Conservation (phyloP, 2,888 invertebrate species). For the Junonia oenone region DNA sequence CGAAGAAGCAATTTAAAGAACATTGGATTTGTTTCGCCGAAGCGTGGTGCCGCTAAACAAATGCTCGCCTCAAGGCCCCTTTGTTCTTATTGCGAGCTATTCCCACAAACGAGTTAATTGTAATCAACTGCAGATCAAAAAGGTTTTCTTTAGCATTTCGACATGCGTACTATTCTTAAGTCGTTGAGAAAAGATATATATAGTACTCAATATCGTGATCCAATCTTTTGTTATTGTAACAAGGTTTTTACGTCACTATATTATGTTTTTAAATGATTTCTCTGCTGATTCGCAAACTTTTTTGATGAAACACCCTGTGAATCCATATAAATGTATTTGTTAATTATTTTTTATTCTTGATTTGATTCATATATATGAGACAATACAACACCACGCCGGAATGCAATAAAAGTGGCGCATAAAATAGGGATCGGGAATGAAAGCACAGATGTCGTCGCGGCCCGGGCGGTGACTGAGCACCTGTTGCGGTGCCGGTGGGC, state of each 20-base stretch:
- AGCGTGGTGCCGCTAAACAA: constrained; percentile 48
- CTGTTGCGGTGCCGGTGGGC: constrained; percentile 43
- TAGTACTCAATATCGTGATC: constrained; percentile 31
- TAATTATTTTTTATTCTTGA: neutral
- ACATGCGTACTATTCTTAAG: constrained; percentile 41
- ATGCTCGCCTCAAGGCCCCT: constrained; percentile 54
- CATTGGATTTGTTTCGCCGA: constrained; percentile 23
- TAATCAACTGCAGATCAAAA: constrained; percentile 58
- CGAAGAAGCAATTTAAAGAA: neutral
- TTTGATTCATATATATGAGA: no score
- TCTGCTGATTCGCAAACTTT: constrained; percentile 15
- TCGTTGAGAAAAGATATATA: constrained; percentile 33
- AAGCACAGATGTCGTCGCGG: constrained; percentile 29
- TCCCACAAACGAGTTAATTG: constrained; percentile 65
- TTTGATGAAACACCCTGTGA: neutral
- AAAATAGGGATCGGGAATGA: constrained; percentile 25
- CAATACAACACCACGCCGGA: neutral
- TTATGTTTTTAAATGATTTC: constrained; percentile 26
- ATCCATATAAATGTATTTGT: neutral
- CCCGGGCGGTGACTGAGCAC: constrained; percentile 35
- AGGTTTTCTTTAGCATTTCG: constrained; percentile 54
- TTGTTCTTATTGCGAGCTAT: constrained; percentile 63
- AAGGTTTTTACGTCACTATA: constrained; percentile 10
- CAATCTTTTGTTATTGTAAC: constrained; percentile 24
- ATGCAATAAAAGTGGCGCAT: neutral